Base-by-base conservation (phyloP, 2,113 vertebrate genomes). In the Sialia sialis region DNA sequence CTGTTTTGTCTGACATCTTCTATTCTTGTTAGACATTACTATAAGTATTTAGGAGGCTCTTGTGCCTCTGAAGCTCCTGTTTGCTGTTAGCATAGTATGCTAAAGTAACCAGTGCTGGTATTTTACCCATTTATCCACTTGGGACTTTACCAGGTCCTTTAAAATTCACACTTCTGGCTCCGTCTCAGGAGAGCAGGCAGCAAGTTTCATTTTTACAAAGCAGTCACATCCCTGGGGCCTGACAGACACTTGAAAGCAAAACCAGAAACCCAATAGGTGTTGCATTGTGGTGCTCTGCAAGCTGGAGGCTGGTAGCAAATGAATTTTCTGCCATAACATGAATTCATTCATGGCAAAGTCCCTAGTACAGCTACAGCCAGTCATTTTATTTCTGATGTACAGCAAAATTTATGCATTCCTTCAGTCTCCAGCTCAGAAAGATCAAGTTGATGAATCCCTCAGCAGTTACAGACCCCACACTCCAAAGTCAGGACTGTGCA, bases 1-100 rank as follows among this genome's bases (percentile, higher is more conserved):
- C 59, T 87, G 48, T 90, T 94, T 95, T 93, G 93, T 88, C 87
- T 91, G 82, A 93, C 75, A 89, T 80, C 49, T 93, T 82, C 54
- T 76, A 59, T 70, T 93, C 89, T 93, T 95, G 84, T 91, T 48
- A 84, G 78, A 82, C 59, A 88, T 94, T 90, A 90, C 41, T 67
- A 52, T 86, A 92, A 87, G 78, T 70, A 77, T 85, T 95, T 90
- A 90, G 78, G 70, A 87, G 59, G 51, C 29, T 25, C 18, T 63
- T 80, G 52, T 88, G 59, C 29, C 67, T 90, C 85, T 83, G 72
- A 92, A 88, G 43, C 23, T 94, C 70, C 62, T 60, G 43, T 58
- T 87, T 85, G 62, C 81, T 93, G 26, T 88, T 79, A 70, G 49
- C 32, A 56, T 20, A 68, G 34, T 8, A 5, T n/a, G 25, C 36